Percentiles rank a stretch among this genome's conserved stretches.
Conservation (phyloP, 2,888 invertebrate genomes). For the Ceraclea dissimilis region DNA sequence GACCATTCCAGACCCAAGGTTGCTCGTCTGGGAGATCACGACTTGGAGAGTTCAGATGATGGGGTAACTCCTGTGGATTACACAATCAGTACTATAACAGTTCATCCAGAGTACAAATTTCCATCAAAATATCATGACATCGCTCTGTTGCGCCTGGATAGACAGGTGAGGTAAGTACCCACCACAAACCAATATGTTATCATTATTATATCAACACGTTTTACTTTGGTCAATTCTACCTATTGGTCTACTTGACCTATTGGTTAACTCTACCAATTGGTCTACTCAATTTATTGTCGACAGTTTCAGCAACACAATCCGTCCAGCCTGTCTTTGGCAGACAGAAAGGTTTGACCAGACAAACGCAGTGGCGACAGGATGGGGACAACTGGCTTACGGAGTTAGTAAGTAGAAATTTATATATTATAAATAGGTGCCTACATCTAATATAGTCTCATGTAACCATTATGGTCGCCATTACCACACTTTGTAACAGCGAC, state of each 20-base stretch:
- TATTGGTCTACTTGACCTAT: conserved; percentile 36
- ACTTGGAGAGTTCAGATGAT: conserved; percentile 43
- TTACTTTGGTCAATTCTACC: conserved; percentile 39
- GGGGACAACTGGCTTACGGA: conserved; percentile 29
- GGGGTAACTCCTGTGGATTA: conserved; percentile 41
- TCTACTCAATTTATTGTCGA: too few species aligned
- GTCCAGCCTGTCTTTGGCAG: conserved; percentile 37
- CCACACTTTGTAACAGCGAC: background rate
- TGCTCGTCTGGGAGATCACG: conserved; percentile 52
- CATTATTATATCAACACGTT: background rate
- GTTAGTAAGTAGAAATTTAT: too few species aligned
- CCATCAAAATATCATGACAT: conserved; percentile 57
- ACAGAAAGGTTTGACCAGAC: conserved; percentile 28
- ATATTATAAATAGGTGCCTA: too few species aligned
- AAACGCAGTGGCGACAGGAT: conserved; percentile 33
- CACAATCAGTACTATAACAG: conserved; percentile 37
- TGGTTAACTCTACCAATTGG: conserved; percentile 26
- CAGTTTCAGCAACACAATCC: conserved; percentile 30
- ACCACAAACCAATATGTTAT: too few species aligned
- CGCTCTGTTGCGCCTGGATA: conserved; percentile 50
- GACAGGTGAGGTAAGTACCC: conserved; percentile 26
- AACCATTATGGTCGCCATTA: background rate
- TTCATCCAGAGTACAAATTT: conserved; percentile 50
- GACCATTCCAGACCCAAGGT: conserved; percentile 39
- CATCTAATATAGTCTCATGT: background rate